Conservation (phyloP, 2,888 invertebrate genomes). For the Iphiclides podalirius region DNA sequence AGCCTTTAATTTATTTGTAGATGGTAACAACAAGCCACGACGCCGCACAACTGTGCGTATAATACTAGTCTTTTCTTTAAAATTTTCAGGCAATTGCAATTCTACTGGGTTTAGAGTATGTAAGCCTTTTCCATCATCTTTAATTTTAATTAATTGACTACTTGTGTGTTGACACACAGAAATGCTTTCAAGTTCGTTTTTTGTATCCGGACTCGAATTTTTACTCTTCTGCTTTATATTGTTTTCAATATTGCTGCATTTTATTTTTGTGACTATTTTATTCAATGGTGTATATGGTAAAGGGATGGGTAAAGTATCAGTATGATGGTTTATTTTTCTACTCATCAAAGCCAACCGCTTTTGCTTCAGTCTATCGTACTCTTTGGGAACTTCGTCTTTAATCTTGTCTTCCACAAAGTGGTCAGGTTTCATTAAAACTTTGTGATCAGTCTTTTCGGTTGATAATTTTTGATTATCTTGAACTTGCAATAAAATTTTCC, state of each 20-base stretch:
- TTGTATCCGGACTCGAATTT: not conserved
- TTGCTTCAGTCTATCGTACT: slow-evolving; percentile 44
- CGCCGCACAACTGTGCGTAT: slow-evolving; percentile 23
- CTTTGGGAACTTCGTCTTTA: slow-evolving; percentile 29
- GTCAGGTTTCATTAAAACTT: slow-evolving; percentile 25
- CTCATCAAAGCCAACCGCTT: slow-evolving; percentile 58
- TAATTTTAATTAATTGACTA: not conserved
- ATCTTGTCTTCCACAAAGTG: slow-evolving; percentile 25
- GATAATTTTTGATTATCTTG: slow-evolving; percentile 42
- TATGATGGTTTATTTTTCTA: slow-evolving; percentile 44
- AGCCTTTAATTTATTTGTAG: slow-evolving; percentile 42
- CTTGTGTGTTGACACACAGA: slow-evolving; percentile 24
- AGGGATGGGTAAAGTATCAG: slow-evolving; percentile 46
- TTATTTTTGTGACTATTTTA: not conserved
- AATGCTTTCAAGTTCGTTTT: not conserved
- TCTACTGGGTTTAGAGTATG: not conserved
- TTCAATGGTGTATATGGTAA: slow-evolving; percentile 44
- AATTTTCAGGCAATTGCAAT: slow-evolving; percentile 6
- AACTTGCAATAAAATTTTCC: slow-evolving; percentile 50
- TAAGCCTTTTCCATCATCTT: not conserved
- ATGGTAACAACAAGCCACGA: slow-evolving; percentile 46
- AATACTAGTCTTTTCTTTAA: slow-evolving; percentile 40
- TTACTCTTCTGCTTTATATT: slow-evolving; percentile 6
- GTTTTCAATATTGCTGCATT: not conserved
- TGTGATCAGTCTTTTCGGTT: slow-evolving; percentile 26